Base-by-base conservation (phyloP, 2,797 vertebrate genomes). In the Sebastes itinus region DNA sequence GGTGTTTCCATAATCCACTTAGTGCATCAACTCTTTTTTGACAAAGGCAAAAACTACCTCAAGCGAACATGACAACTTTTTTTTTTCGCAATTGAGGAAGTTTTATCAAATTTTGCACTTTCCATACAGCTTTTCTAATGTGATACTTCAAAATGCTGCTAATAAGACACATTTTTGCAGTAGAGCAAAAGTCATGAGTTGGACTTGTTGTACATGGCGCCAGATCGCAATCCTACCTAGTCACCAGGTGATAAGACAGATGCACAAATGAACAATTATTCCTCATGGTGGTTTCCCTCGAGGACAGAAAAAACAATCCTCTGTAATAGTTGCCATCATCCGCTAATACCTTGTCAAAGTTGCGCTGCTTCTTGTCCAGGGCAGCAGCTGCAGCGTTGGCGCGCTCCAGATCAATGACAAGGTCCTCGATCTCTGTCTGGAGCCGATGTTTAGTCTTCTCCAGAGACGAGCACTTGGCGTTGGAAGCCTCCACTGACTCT, bases 371-470 rank as follows among this genome's bases (percentile, higher is more conserved):
- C 92, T 97, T 99, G 94, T 99, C 97, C 74, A 99, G 93, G 0
- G 95, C 96, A 0, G 97, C 92, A 0, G 97, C 97, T 0, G 97
- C 97, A 0, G 97, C 94, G 67, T 97, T 98, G 9, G 97, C 92
- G 0, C 97, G 95, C 74, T 99, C 97, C 92, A 99, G 89, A 75
- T 98, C 98, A 63, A 99, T 94, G 0, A 96, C 94, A 54, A 98
- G 93, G 42, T 99, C 97, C 89, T 98, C 98, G 0, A 98, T 97
- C 94, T 99, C 98, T 0, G 97, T 97, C 94, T 98, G 97, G 78
- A 99, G 96, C 1, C 97, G 95, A 64, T 98, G 97, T 91, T 98
- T 99, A 59, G 97, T 99, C 94, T 99, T 99, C 73, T 98, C 98
- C 89, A 99, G 91, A 0, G 98, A 99, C 0, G 97, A 96, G 75